These are phyloP conservation scores for Aphelinus atriplicis DNA, from an alignment of 1,140 invertebrate genomes.

Conservation along the genomic window DNA sequence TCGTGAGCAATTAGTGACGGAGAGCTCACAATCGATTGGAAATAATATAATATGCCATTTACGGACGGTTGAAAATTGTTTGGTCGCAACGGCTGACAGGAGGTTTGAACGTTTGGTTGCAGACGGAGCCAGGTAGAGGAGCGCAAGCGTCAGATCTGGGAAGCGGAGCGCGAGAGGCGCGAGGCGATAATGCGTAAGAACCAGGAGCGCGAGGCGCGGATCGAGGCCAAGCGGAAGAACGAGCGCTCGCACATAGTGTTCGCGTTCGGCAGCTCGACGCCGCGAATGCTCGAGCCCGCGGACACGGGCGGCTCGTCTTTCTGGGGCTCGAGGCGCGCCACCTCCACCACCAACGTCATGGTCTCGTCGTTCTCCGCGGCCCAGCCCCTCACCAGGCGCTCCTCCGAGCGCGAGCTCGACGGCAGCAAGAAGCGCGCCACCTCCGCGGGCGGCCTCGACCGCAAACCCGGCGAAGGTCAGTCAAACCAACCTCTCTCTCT, in stretches of 20 bases:
- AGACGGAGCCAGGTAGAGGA: slow-evolving; percentile 80
- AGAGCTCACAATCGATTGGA: too few species aligned
- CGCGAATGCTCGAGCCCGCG: slow-evolving; percentile 83
- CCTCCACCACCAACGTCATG: slow-evolving; percentile 86
- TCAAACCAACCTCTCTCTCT: slow-evolving; percentile 23
- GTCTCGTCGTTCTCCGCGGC: slow-evolving; percentile 75
- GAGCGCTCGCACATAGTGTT: slow-evolving; percentile 75
- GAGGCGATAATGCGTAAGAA: slow-evolving; percentile 87
- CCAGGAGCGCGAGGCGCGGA: slow-evolving; percentile 82
- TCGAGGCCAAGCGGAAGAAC: slow-evolving; percentile 78
- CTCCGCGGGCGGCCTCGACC: slow-evolving; percentile 77
- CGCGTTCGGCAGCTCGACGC: slow-evolving; percentile 90
- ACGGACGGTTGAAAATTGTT: slow-evolving; percentile 44
- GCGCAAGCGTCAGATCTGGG: slow-evolving; percentile 85
- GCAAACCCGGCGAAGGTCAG: slow-evolving; percentile 75
- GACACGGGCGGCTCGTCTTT: slow-evolving; percentile 79
- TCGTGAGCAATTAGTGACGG: too few species aligned
- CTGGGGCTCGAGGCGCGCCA: slow-evolving; percentile 85
- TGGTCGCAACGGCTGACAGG: slow-evolving; percentile 46
- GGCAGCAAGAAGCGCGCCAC: slow-evolving; percentile 84
- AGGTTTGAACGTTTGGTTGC: slow-evolving; percentile 52
- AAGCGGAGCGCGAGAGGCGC: slow-evolving; percentile 84
- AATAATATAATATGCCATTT: too few species aligned
- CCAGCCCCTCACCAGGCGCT: slow-evolving; percentile 79
- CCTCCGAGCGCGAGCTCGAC: slow-evolving; percentile 83